These are phyloP conservation scores for Phrynosoma blainvillii DNA, from an alignment of 2,113 vertebrate species.

Conservation along the genomic window DNA sequence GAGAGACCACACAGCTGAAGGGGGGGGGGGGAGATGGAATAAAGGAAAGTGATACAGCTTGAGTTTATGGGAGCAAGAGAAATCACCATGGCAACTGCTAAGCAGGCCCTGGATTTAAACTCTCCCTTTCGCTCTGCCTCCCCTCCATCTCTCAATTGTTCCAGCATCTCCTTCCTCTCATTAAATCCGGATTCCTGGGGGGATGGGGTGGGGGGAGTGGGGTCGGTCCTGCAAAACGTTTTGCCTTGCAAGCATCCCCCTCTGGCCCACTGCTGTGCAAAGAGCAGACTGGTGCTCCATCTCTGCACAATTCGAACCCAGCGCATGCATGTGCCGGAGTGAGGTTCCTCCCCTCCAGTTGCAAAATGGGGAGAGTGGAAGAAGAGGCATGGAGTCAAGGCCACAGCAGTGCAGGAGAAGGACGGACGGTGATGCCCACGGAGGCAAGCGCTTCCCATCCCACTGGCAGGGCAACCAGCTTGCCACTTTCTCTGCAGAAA, in stretches of 20 bases:
- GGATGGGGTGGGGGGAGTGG: neutral
- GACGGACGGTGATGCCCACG: too few relatives aligned
- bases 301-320: neutral
- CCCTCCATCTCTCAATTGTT: neutral
- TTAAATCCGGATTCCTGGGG: neutral
- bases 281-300: neutral
- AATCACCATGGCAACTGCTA: slow-evolving; percentile 54
- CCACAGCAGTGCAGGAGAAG: too few relatives aligned
- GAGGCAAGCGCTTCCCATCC: too few relatives aligned
- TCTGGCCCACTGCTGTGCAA: neutral
- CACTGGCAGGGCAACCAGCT: too few relatives aligned
- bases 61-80: slow-evolving; percentile 23
- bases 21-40: neutral
- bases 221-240: neutral
- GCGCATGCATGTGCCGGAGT: neutral
- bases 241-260: neutral
- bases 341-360: neutral
- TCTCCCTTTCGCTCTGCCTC: neutral
- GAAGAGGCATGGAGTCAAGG: too few relatives aligned
- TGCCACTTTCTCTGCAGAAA: too few relatives aligned
- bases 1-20: neutral
- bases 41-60: slow-evolving; percentile 5
- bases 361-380: neutral
- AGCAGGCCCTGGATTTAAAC: neutral
- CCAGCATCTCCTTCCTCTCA: neutral